Evolutionary conservation across 2,888 invertebrate species (phyloP), one percentile per base, ranked within the genome.

Genomic region (Eurytoma adleriae): DNA sequence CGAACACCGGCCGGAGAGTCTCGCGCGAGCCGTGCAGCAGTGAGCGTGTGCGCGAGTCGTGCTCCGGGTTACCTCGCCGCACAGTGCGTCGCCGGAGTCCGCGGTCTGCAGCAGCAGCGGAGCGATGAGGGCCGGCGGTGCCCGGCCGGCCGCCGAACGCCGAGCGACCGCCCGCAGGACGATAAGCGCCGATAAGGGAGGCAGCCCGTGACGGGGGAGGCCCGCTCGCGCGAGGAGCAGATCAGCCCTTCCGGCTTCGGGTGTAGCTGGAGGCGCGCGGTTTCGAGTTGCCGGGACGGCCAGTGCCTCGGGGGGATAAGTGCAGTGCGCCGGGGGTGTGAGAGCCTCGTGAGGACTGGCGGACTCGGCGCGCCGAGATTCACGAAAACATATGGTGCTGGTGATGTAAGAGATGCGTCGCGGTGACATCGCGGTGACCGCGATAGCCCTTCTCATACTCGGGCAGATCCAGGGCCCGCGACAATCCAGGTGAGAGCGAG

Each of bases 391-490:
- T 62, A 74, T 69, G 69, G 40, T 52, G 67, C 62, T 52, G 69
- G 76, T 70, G 74, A 81, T 78, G 78, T 78, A 61, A 90, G 90
- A 90, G 88, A 90, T 90, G 90, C 90, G 90, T 88, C 89, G 89
- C 84, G 89, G 88, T 88, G 90, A 89, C 87, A 87, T 90, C 90
- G 90, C 90, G 90, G 88, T 89, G 85, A 88, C 87, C 90, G 90
- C 90, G 90, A 90, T 90, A 88, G 90, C 89, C 89, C 89, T 90
- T 12, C 68, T 90, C 80, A 85, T 90, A 85, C 87, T 90, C 83
- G 90, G 90, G 87, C 90, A 89, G 84, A 86, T 89, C 82, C 90
- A 90, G 85, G 88, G 87, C 83, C 89, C 89, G 77, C 87, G 87
- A 81, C 89, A 88, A 83, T 85, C 89, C 80, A 90, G 89, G 90